Conservation (phyloP, 1,140 invertebrate species). For the Tyrophagus putrescentiae region DNA sequence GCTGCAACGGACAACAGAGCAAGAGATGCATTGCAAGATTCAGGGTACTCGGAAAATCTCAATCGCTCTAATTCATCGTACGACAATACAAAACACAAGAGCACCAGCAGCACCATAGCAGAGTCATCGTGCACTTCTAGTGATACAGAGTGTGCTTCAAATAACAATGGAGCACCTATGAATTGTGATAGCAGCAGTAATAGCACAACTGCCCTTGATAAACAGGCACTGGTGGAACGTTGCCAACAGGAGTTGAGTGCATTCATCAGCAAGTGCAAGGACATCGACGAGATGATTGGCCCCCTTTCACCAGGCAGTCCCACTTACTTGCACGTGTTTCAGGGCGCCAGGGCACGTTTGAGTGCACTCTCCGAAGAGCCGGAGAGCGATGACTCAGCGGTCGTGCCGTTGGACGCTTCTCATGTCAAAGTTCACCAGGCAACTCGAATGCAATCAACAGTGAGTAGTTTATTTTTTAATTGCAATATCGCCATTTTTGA, state of each 20-base stretch:
- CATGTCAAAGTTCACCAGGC: constrained; percentile 26
- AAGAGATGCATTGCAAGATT: constrained; percentile 7
- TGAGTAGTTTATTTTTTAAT: not conserved
- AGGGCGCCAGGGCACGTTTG: not conserved
- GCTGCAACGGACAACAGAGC: not conserved
- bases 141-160: not conserved
- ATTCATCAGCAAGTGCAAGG: constrained; percentile 27
- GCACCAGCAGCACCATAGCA: not conserved
- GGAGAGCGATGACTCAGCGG: constrained; percentile 12
- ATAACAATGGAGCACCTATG: not conserved
- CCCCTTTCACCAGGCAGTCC: constrained; percentile 25
- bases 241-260: constrained; percentile 9
- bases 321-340: constrained; percentile 6
- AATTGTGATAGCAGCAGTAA: not conserved
- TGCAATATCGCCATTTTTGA: too few species aligned
- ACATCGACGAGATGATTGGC: constrained; percentile 30
- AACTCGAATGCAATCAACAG: constrained; percentile 24
- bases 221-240: constrained; percentile 6
- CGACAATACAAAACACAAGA: constrained; percentile 5
- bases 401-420: constrained; percentile 25
- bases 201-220: not conserved
- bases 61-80: constrained; percentile 17
- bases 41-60: constrained; percentile 5
- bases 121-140: not conserved
- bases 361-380: not conserved